Conservation (phyloP, 92 coral and sea anemone species). For the Phenganax marumi region DNA sequence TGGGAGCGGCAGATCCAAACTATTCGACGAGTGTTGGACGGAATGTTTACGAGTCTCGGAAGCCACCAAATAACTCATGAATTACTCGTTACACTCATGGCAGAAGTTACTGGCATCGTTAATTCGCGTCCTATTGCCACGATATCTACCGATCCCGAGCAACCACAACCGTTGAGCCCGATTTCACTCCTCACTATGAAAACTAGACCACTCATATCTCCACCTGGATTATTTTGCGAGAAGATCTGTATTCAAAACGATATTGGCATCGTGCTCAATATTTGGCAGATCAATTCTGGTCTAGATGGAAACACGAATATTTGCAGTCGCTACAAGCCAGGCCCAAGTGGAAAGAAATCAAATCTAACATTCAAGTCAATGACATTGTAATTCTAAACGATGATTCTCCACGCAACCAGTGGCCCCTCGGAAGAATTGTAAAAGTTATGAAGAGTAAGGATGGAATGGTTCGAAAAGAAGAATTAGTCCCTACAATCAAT, state of each 20-base stretch:
- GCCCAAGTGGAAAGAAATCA: conserved; percentile 2
- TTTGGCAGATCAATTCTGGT: conserved; percentile 15
- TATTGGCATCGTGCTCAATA: conserved; percentile 9
- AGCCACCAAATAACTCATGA: conserved; percentile 8
- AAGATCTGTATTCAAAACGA: conserved; percentile 12
- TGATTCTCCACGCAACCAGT: neutral
- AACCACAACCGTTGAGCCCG: conserved; percentile 3
- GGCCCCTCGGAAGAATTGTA: conserved; percentile 17
- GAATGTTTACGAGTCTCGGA: conserved; percentile 8
- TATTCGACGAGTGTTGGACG: neutral
- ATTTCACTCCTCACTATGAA: conserved; percentile 6
- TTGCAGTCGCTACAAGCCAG: neutral
- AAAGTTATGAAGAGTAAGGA: conserved; percentile 7
- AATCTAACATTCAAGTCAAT: neutral
- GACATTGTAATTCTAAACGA: neutral
- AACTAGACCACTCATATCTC: conserved; percentile 14
- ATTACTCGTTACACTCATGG: conserved; percentile 13
- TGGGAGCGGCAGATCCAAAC: neutral
- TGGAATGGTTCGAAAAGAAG: conserved; percentile 16
- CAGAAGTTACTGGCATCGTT: conserved; percentile 8
- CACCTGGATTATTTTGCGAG: conserved; percentile 6
- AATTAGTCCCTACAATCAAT: neutral
- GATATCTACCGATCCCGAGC: conserved; percentile 1
- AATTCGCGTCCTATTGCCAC: conserved; percentile 6
- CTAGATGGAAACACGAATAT: neutral